Evolutionary conservation across 2,113 vertebrate species (phyloP).

Genomic region (Halcyon senegalensis): DNA sequence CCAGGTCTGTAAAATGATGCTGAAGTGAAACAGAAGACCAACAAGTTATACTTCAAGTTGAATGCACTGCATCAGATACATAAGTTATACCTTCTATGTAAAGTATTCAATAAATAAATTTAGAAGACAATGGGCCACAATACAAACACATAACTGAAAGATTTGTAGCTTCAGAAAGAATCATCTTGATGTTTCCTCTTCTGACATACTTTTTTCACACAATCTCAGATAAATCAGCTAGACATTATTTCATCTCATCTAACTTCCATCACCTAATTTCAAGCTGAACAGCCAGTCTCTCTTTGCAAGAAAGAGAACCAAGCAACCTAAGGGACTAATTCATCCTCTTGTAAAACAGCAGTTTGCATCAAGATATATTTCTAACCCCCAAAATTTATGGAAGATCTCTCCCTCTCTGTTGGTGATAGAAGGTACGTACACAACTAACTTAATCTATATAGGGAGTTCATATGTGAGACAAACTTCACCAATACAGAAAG

Average conservation of each 20-base stretch:
- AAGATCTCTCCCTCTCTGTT: not conserved
- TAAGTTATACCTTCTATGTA: not conserved
- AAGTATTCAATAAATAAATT: not conserved
- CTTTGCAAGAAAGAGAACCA: not conserved
- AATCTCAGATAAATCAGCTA: not conserved
- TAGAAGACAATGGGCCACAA: not conserved
- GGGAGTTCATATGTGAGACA: not conserved
- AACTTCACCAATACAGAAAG: not conserved
- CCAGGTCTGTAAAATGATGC: not conserved
- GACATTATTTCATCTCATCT: not conserved
- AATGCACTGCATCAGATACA: fast-evolving
- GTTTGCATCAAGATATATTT: not conserved
- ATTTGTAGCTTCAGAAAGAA: not conserved
- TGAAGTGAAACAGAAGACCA: not conserved
- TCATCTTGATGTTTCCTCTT: not conserved
- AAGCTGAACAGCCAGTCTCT: not conserved
- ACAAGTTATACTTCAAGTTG: not conserved
- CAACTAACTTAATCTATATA: not conserved
- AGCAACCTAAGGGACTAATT: not conserved
- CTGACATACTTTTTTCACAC: not conserved
- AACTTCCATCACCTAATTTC: not conserved
- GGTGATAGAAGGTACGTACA: not conserved
- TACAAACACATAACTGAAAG: not conserved
- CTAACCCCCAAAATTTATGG: not conserved
- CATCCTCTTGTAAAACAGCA: not conserved